Evolutionary conservation across 2,888 invertebrate genomes (phyloP).

Genomic region (Creontiades dilutus): DNA sequence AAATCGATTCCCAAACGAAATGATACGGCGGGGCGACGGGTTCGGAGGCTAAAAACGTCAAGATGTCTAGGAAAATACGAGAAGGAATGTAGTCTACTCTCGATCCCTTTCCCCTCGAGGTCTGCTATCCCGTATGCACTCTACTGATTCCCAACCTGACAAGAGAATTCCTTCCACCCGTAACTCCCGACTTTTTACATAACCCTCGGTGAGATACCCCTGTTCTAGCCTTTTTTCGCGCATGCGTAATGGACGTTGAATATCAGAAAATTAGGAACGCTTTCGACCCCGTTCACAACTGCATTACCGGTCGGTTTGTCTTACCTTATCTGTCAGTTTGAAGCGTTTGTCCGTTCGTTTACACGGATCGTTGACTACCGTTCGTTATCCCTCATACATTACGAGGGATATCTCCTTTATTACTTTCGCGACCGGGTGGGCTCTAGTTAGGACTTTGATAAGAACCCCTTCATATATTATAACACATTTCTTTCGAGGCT

Average conservation of each 20-base stretch:
- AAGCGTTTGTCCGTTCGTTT: not conserved
- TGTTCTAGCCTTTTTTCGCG: slow-evolving; percentile 6
- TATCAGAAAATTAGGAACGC: slow-evolving; percentile 30
- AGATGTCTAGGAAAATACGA: slow-evolving; percentile 17
- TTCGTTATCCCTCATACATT: slow-evolving; percentile 19
- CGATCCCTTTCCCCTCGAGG: not conserved
- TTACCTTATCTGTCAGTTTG: not conserved
- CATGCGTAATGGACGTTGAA: slow-evolving; percentile 29
- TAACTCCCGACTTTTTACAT: slow-evolving; percentile 30
- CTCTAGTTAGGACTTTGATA: too few relatives aligned
- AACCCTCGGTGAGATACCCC: not conserved
- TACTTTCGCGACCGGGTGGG: too few relatives aligned
- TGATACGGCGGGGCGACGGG: not conserved
- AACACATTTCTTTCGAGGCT: too few relatives aligned
- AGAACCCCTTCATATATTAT: too few relatives aligned
- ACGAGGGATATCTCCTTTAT: too few relatives aligned
- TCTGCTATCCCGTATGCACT: not conserved
- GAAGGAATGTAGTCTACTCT: slow-evolving; percentile 8
- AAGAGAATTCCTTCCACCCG: not conserved
- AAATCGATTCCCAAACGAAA: slow-evolving; percentile 35
- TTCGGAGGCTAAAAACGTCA: slow-evolving; percentile 17
- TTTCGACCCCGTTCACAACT: slow-evolving; percentile 5
- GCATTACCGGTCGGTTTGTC: not conserved
- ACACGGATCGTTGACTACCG: not conserved
- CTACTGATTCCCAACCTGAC: not conserved